These are phyloP conservation scores for Crypturellus undulatus DNA, from an alignment of 2,113 vertebrate genomes.

Conservation along the genomic window DNA sequence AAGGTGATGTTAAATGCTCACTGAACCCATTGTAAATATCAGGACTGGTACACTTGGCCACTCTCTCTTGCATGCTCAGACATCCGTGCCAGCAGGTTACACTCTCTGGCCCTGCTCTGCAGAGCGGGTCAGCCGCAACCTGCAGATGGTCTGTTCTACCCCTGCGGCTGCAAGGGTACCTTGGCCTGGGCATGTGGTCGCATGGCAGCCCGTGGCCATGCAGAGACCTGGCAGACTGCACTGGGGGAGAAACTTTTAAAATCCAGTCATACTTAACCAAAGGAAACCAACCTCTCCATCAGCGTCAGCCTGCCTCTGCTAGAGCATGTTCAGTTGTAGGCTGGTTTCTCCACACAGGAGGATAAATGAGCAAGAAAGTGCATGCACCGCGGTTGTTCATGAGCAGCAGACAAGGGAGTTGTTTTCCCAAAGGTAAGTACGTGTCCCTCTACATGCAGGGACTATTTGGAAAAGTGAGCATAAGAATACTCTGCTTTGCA, in stretches of 20 bases:
- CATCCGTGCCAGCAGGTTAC: not conserved
- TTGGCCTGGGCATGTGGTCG: not conserved
- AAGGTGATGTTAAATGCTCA: not conserved
- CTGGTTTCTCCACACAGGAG: not conserved
- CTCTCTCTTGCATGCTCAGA: not conserved
- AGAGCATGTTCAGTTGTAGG: constrained; percentile 25
- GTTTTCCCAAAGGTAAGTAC: not conserved
- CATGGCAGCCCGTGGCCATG: not conserved
- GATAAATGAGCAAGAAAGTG: not conserved
- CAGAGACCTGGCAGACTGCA: not conserved
- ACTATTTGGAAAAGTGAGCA: not conserved
- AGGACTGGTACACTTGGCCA: not conserved
- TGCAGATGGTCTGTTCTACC: not conserved
- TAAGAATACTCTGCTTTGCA: not conserved
- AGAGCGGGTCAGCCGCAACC: not conserved
- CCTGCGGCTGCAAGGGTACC: not conserved
- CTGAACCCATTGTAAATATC: not conserved
- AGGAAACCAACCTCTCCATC: not conserved
- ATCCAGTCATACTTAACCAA: constrained; percentile 21
- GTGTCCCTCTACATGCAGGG: not conserved
- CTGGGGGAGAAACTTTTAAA: not conserved
- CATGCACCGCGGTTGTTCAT: not conserved
- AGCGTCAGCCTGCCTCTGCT: not conserved
- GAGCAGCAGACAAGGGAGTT: constrained; percentile 1
- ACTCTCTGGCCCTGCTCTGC: no score